Percentiles rank a stretch among this genome's conserved stretches.
Conservation (phyloP, 92 coral and sea anemone genomes). For the Phymanthus crucifer region DNA sequence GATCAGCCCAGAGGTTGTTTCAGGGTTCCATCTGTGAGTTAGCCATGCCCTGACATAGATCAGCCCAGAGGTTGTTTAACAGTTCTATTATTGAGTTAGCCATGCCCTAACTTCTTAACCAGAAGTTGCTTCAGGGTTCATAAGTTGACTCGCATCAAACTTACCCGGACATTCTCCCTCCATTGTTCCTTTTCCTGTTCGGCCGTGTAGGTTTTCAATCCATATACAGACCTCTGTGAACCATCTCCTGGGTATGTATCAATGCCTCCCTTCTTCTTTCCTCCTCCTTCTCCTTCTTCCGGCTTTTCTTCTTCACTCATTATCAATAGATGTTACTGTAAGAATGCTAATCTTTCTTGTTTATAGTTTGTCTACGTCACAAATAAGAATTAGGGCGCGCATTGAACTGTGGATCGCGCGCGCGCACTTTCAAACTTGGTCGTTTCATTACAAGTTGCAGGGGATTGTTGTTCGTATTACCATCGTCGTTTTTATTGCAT, state of each 20-base stretch:
- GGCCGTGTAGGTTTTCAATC: constrained; percentile 74
- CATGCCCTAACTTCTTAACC: neutral
- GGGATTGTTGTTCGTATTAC: too few species aligned
- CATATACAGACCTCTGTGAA: constrained; percentile 70
- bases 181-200: constrained; percentile 94
- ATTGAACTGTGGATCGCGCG: neutral
- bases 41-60: too few species aligned
- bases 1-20: too few species aligned
- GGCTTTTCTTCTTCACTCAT: neutral
- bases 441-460: too few species aligned
- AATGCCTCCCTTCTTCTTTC: neutral
- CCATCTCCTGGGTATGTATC: constrained; percentile 44
- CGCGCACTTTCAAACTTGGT: neutral
- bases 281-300: neutral
- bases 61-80: neutral
- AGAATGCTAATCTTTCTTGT: neutral
- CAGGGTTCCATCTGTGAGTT: too few species aligned
- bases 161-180: constrained; percentile 85
- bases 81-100: neutral
- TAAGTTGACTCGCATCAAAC: neutral
- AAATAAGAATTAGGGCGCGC: neutral
- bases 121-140: too few species aligned
- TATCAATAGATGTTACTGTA: neutral
- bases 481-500: too few species aligned
- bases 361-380: neutral